Evolutionary conservation across 1,140 invertebrate species (phyloP).

Genomic region (Babylonia areolata): DNA sequence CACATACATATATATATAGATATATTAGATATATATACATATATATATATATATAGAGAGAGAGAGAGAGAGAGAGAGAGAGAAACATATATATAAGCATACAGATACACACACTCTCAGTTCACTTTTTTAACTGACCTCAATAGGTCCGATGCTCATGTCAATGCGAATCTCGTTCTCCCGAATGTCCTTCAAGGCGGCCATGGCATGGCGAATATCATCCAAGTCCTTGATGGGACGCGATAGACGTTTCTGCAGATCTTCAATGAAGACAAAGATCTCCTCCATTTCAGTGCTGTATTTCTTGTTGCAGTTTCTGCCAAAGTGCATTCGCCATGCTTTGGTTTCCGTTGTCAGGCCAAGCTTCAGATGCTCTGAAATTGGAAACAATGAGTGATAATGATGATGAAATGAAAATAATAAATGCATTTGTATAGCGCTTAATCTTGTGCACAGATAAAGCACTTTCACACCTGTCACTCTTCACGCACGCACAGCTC

Average conservation of each 20-base stretch:
- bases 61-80: too few species aligned
- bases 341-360: conserved; percentile 90
- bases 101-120: background rate
- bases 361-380: conserved; percentile 89
- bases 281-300: conserved; percentile 96
- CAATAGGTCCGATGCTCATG: conserved; percentile 93
- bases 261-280: conserved; percentile 93
- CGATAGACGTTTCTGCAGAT: conserved; percentile 91
- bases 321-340: conserved; percentile 88
- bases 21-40: background rate
- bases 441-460: too few species aligned
- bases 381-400: too few species aligned
- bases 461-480: too few species aligned
- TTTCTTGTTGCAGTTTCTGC: conserved; percentile 93
- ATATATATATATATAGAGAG: background rate
- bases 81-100: background rate
- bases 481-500: too few species aligned
- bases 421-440: too few species aligned
- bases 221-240: conserved; percentile 93
- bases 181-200: conserved; percentile 92
- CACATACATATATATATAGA: background rate
- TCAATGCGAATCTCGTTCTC: conserved; percentile 98
- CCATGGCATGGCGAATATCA: conserved; percentile 94
- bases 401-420: too few species aligned
- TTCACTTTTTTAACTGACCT: too few species aligned